Evolutionary conservation across 2,113 vertebrate genomes (phyloP).

Genomic region (Aldabrachelys gigantea): DNA sequence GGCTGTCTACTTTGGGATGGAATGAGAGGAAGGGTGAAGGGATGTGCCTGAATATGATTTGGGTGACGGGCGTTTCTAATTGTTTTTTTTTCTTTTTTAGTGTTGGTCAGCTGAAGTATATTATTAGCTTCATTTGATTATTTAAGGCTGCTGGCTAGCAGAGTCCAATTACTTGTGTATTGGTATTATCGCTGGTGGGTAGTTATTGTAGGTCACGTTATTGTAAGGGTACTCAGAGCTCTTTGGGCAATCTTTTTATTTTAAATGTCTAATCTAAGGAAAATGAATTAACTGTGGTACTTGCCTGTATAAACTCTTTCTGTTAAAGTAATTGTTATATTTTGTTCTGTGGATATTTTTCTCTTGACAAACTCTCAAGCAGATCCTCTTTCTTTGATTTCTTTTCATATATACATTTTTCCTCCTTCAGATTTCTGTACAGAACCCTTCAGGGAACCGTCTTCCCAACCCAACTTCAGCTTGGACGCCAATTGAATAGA

Average conservation of each 20-base stretch:
- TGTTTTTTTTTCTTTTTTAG: neutral
- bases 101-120: neutral
- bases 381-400: neutral
- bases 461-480: slow-evolving; percentile 89
- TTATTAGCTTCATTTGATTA: neutral
- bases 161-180: neutral
- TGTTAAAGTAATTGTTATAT: neutral
- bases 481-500: slow-evolving; percentile 88
- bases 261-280: neutral
- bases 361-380: neutral
- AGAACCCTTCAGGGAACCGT: slow-evolving; percentile 90
- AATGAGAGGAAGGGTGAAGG: neutral
- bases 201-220: neutral
- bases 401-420: neutral
- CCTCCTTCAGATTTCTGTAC: slow-evolving; percentile 88
- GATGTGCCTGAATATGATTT: neutral
- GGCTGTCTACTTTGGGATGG: neutral
- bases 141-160: neutral
- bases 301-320: neutral
- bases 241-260: neutral
- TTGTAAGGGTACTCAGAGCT: neutral
- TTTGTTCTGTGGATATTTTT: neutral
- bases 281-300: neutral
- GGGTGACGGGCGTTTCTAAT: neutral
- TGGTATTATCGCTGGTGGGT: neutral